These are phyloP conservation scores for Equus przewalskii DNA, from an alignment of 2,113 vertebrate genomes.

Conservation along the genomic window DNA sequence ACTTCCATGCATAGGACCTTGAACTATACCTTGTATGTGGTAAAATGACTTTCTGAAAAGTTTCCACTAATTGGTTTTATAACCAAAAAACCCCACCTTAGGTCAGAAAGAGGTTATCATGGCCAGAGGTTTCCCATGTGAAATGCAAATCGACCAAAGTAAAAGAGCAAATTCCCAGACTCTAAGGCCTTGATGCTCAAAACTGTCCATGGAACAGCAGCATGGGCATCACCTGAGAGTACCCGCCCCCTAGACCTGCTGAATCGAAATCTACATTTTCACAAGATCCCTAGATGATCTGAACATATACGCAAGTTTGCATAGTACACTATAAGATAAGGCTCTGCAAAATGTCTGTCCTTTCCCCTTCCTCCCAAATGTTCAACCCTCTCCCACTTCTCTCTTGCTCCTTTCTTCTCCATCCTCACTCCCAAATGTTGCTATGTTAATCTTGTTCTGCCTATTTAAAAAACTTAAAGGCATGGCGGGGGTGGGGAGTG, in stretches of 20 bases:
- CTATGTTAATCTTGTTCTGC: slow-evolving; percentile 31
- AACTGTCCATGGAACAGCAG: background rate
- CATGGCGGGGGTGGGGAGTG: too few species aligned
- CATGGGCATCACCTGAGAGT: background rate
- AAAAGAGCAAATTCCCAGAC: background rate
- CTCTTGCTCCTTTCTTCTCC: background rate
- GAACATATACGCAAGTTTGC: background rate
- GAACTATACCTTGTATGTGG: background rate
- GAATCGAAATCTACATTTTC: background rate
- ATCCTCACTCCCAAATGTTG: background rate
- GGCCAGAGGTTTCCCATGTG: background rate
- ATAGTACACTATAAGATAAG: background rate
- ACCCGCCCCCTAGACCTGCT: background rate
- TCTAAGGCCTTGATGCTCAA: background rate
- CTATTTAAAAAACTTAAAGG: slow-evolving; percentile 24
- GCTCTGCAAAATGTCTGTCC: background rate
- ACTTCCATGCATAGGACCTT: background rate
- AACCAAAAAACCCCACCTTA: background rate
- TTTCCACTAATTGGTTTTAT: slow-evolving; percentile 43
- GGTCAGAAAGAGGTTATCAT: slow-evolving; percentile 25
- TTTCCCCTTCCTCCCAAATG: background rate
- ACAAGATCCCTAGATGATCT: background rate
- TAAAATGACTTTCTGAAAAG: slow-evolving; percentile 38
- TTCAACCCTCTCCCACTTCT: background rate
- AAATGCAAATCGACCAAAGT: background rate